A percentile compares a stretch with the other conserved stretches of the same genome.
Conservation (phyloP, 1,140 invertebrate genomes). For the Pissodes strobi region DNA sequence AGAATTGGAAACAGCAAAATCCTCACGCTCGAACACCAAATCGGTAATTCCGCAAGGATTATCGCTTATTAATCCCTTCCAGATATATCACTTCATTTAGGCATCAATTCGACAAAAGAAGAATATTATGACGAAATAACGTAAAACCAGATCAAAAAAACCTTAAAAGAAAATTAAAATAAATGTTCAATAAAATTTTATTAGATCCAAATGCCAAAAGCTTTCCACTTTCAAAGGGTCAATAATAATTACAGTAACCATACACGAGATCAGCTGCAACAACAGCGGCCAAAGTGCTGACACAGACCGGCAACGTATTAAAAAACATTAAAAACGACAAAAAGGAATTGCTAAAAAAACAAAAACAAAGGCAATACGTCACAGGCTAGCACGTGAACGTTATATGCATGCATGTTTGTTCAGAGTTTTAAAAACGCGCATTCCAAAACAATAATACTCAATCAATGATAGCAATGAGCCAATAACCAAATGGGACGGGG, state of each 20-base stretch:
- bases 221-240: constrained; percentile 6
- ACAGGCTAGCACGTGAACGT: constrained; percentile 40
- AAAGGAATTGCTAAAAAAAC: constrained; percentile 35
- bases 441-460: constrained; percentile 59
- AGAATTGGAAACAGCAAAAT: too few relatives aligned
- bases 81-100: too few relatives aligned
- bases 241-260: constrained; percentile 43
- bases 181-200: constrained; percentile 18
- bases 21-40: too few relatives aligned
- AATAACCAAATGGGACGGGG: constrained; percentile 58
- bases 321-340: constrained; percentile 39
- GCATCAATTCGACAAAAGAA: too few relatives aligned
- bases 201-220: constrained; percentile 16
- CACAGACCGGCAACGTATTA: constrained; percentile 20
- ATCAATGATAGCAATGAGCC: constrained; percentile 58
- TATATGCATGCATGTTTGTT: constrained; percentile 50
- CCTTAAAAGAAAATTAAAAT: constrained; percentile 7
- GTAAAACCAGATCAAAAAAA: too few relatives aligned
- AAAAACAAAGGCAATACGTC: constrained; percentile 48
- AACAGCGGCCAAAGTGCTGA: constrained; percentile 31
- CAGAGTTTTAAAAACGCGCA: constrained; percentile 58
- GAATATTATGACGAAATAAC: too few relatives aligned
- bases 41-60: too few relatives aligned
- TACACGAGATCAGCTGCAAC: constrained; percentile 40
- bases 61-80: too few relatives aligned